phyloP scores from a whole-genome alignment of 2,888 invertebrate species.

The Chironomus riparius region DNA sequence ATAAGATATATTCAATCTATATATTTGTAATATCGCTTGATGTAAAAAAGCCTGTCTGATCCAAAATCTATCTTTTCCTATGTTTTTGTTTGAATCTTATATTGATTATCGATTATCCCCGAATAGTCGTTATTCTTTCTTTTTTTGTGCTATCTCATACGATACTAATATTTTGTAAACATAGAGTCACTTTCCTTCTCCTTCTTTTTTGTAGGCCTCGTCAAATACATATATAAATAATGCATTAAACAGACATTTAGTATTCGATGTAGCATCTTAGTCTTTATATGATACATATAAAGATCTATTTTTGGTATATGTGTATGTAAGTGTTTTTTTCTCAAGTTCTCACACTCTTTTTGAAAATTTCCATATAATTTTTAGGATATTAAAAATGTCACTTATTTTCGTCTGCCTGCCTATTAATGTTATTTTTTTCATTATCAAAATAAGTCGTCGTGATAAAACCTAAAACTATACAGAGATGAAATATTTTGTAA shows the following conservation, averaged over 20 bases:
- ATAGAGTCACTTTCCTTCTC: neutral
- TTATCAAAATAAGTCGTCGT: too few relatives aligned
- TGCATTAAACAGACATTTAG: constrained; percentile 22
- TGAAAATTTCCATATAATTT: too few relatives aligned
- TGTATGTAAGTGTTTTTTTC: neutral
- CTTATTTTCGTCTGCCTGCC: too few relatives aligned
- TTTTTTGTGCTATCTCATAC: neutral
- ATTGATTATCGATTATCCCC: constrained; percentile 25
- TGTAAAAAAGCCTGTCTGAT: constrained; percentile 11
- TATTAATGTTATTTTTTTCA: too few relatives aligned
- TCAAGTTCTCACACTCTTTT: too few relatives aligned
- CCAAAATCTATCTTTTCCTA: constrained; percentile 9
- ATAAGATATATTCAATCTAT: neutral
- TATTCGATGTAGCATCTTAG: constrained; percentile 19
- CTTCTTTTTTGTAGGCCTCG: neutral
- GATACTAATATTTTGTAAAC: neutral
- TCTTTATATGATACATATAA: constrained; percentile 2
- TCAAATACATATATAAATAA: constrained; percentile 20
- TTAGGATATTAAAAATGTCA: too few relatives aligned
- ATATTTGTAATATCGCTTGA: neutral
- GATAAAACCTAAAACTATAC: too few relatives aligned
- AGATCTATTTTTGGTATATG: neutral
- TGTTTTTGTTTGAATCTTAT: constrained; percentile 10
- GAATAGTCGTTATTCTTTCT: constrained; percentile 2
- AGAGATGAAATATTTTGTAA: too few relatives aligned